phyloP scores from a whole-genome alignment of 2,113 vertebrate genomes.

The Antechinus flavipes region DNA sequence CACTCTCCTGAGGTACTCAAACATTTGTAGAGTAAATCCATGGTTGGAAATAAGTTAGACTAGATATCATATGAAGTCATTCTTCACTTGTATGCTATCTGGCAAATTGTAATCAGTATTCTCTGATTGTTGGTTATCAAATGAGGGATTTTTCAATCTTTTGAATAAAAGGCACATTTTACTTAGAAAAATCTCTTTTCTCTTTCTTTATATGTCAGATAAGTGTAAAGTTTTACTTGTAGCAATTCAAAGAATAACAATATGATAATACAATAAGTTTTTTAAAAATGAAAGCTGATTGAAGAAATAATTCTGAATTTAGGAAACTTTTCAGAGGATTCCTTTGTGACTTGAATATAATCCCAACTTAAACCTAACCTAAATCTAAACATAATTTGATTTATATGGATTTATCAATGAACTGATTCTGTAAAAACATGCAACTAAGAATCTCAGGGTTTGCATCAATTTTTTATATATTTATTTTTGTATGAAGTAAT shows the following conservation, averaged over 20 bases:
- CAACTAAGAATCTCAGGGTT: neutral
- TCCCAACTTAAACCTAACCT: no score
- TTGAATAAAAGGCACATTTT: neutral
- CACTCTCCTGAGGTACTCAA: neutral
- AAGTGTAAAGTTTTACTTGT: neutral
- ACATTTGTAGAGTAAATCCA: neutral
- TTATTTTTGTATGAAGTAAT: neutral
- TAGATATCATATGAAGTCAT: neutral
- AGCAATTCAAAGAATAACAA: neutral
- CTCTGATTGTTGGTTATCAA: neutral
- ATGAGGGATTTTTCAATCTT: conserved; percentile 20
- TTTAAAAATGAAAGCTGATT: conserved; percentile 12
- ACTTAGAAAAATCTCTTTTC: neutral
- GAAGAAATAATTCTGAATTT: conserved; percentile 20
- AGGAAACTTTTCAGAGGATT: neutral
- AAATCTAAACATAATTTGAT: neutral
- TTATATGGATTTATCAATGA: neutral
- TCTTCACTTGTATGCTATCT: conserved; percentile 43
- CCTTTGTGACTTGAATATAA: neutral
- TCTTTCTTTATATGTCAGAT: neutral
- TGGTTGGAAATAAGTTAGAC: neutral
- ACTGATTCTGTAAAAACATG: neutral
- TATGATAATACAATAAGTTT: neutral
- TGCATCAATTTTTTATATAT: neutral
- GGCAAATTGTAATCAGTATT: conserved; percentile 8